These are phyloP conservation scores for Melipona bicolor DNA, from an alignment of 2,888 invertebrate genomes.

Conservation along the genomic window DNA sequence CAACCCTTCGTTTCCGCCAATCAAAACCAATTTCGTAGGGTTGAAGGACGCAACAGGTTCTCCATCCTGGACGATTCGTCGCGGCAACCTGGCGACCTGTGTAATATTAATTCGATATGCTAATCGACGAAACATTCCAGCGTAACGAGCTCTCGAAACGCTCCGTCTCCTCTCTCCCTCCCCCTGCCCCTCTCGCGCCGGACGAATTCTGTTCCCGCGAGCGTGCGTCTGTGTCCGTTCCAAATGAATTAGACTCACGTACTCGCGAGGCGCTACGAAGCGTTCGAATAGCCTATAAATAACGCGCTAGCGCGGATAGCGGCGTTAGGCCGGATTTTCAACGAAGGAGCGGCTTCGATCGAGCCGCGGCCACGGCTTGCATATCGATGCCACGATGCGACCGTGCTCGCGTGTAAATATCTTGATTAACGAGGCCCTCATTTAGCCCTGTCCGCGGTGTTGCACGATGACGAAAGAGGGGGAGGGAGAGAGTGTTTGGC, in stretches of 20 bases:
- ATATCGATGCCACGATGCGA: conserved; percentile 72
- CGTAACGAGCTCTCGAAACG: conserved; percentile 52
- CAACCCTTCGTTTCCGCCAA: no score
- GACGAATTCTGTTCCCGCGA: conserved; percentile 52
- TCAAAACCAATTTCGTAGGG: neutral
- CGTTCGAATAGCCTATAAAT: conserved; percentile 79
- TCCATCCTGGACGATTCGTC: neutral
- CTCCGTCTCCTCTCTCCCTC: neutral
- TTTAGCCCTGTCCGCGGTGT: conserved; percentile 50
- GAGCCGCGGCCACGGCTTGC: conserved; percentile 71
- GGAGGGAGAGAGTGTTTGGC: conserved; percentile 9
- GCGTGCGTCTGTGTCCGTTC: conserved; percentile 51
- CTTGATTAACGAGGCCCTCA: conserved; percentile 76
- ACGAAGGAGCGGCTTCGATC: conserved; percentile 73
- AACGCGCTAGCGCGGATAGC: conserved; percentile 68
- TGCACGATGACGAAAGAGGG: neutral
- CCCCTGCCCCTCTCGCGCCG: conserved; percentile 22
- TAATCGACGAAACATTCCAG: conserved; percentile 51
- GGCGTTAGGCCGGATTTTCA: conserved; percentile 73
- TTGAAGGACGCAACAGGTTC: conserved; percentile 27
- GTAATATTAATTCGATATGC: conserved; percentile 44
- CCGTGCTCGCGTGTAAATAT: conserved; percentile 77
- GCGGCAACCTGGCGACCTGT: neutral
- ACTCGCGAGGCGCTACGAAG: conserved; percentile 66
- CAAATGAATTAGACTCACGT: conserved; percentile 74